Conservation (phyloP, 1,140 invertebrate species). For the Scaptomyza graminum region DNA sequence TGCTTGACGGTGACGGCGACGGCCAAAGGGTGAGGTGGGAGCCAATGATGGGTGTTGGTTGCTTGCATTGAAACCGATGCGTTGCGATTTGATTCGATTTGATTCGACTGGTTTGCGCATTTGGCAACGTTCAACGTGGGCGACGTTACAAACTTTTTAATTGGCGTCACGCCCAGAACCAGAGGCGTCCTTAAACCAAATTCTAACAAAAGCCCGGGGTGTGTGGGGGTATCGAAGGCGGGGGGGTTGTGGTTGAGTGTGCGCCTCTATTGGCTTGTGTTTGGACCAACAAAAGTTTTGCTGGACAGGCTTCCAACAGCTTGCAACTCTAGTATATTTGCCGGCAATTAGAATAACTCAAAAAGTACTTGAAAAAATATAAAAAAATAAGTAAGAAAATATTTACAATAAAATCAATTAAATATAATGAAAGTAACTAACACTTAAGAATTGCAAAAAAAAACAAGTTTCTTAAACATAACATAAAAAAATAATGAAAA, state of each 20-base stretch:
- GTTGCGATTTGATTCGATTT: slow-evolving; percentile 49
- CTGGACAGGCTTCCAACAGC: not conserved
- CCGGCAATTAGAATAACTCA: too few species aligned
- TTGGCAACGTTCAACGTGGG: slow-evolving; percentile 24
- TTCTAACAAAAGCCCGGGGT: not conserved
- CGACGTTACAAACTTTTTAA: slow-evolving; percentile 43
- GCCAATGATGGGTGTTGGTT: too few species aligned
- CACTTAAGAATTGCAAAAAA: too few species aligned
- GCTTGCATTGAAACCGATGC: slow-evolving; percentile 33
- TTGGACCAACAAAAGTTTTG: not conserved
- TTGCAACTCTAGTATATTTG: too few species aligned
- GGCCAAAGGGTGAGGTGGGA: not conserved
- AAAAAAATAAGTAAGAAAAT: too few species aligned
- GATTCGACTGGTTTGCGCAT: slow-evolving; percentile 42
- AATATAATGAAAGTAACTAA: not conserved
- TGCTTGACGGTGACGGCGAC: too few species aligned
- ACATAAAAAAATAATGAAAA: not conserved
- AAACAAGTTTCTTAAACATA: too few species aligned
- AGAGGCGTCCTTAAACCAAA: not conserved
- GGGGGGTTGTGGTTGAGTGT: not conserved
- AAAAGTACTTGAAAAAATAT: not conserved
- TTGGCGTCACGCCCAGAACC: slow-evolving; percentile 27
- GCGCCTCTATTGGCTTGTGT: not conserved
- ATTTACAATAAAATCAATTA: slow-evolving; percentile 5
- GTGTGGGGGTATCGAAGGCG: too few species aligned